These are phyloP conservation scores for Perca fluviatilis DNA, from an alignment of 2,113 vertebrate genomes.

Conservation along the genomic window DNA sequence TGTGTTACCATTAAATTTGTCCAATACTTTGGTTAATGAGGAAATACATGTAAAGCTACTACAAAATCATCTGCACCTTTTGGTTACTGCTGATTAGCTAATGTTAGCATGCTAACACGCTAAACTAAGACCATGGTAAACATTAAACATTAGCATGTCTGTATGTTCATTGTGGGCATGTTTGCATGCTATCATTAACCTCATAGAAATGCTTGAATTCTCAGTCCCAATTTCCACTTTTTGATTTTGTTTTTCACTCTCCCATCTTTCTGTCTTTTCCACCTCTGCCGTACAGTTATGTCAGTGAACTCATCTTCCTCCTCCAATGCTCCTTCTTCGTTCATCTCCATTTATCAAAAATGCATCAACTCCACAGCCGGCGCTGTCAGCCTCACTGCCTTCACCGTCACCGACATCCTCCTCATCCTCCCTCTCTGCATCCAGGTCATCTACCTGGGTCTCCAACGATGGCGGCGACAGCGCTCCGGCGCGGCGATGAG, in stretches of 20 bases:
- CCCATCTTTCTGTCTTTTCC: not conserved
- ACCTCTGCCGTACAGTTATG: not conserved
- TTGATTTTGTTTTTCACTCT: not conserved
- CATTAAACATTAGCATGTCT: no score
- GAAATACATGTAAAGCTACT: no score
- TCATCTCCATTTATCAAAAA: no score
- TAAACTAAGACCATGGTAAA: no score
- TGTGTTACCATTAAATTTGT: no score
- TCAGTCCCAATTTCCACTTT: no score
- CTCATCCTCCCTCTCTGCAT: slow-evolving; percentile 23
- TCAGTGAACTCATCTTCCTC: not conserved
- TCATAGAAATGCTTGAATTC: not conserved
- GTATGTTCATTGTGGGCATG: no score
- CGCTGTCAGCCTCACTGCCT: accelerated
- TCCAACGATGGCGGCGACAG: not conserved
- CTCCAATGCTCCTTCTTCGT: not conserved
- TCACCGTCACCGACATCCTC: not conserved
- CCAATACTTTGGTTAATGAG: no score
- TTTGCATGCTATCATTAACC: not conserved
- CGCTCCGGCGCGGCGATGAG: not conserved
- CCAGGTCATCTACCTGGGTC: slow-evolving; percentile 7
- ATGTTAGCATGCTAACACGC: no score
- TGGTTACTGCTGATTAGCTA: no score
- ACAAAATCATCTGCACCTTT: no score
- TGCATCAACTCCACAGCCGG: not conserved